These are phyloP conservation scores for Malthinus flaveolus DNA, from an alignment of 2,888 invertebrate species.

Conservation along the genomic window DNA sequence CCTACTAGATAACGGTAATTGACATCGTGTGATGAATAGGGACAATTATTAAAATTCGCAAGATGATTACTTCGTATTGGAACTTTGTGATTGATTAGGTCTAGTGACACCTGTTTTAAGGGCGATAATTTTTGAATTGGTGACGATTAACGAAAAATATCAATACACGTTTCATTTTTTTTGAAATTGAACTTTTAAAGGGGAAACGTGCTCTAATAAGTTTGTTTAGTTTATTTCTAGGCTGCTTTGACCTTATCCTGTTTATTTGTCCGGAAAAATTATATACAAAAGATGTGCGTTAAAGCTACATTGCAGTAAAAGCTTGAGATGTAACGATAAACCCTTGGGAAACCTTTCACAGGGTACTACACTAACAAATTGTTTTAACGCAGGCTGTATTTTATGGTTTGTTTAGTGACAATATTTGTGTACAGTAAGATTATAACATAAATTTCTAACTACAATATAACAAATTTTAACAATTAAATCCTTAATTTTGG, in stretches of 20 bases:
- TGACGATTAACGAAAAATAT: too few relatives aligned
- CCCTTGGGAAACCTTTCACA: slow-evolving; percentile 12
- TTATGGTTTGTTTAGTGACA: slow-evolving; percentile 13
- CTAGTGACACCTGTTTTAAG: slow-evolving; percentile 5
- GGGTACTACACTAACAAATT: slow-evolving; percentile 17
- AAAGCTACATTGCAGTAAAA: slow-evolving; percentile 10
- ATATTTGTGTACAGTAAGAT: slow-evolving; percentile 3
- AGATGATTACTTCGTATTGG: slow-evolving; percentile 4
- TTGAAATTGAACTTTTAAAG: too few relatives aligned
- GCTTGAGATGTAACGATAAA: slow-evolving; percentile 4
- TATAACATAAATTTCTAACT: too few relatives aligned
- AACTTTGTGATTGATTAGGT: slow-evolving; percentile 13
- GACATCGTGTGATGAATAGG: slow-evolving; percentile 11
- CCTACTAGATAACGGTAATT: slow-evolving; percentile 6
- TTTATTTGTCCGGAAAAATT: slow-evolving; percentile 10
- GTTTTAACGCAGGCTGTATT: slow-evolving; percentile 16
- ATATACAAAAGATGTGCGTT: slow-evolving; percentile 10
- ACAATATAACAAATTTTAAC: too few relatives aligned
- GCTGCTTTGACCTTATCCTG: slow-evolving; percentile 1
- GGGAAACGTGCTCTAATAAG: too few relatives aligned
- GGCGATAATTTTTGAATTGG: too few relatives aligned
- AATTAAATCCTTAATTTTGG: too few relatives aligned
- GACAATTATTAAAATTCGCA: slow-evolving; percentile 16
- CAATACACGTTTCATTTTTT: too few relatives aligned
- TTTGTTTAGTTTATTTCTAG: too few relatives aligned